phyloP scores from a whole-genome alignment of 2,888 invertebrate genomes.

The Andrena dorsata region DNA sequence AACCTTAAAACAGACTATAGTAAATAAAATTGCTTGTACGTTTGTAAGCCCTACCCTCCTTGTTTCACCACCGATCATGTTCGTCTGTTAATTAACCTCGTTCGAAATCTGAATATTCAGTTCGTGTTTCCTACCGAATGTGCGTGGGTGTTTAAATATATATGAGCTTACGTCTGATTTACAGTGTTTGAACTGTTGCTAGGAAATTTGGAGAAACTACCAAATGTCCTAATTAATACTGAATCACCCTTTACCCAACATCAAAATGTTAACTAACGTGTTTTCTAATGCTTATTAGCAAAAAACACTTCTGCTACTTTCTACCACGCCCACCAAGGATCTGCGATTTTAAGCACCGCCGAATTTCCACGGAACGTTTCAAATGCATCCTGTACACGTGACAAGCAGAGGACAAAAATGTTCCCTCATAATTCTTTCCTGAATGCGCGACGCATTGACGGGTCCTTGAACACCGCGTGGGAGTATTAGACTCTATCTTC shows the following conservation, averaged over 20 bases:
- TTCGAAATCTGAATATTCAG: slow-evolving; percentile 39
- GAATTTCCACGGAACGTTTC: slow-evolving; percentile 10
- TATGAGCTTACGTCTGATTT: slow-evolving; percentile 3
- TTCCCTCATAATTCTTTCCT: slow-evolving; percentile 3
- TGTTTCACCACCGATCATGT: slow-evolving; percentile 5
- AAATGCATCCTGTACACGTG: neutral
- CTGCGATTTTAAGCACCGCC: too few species aligned
- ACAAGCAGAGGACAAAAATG: neutral
- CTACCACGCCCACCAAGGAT: too few species aligned
- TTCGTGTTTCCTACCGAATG: slow-evolving; percentile 26
- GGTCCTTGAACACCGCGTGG: slow-evolving; percentile 22
- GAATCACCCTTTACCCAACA: neutral
- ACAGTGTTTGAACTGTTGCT: slow-evolving; percentile 10
- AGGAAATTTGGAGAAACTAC: slow-evolving; percentile 32
- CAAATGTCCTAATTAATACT: neutral
- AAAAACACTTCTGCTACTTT: too few species aligned
- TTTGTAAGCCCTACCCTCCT: neutral
- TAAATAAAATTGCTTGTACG: neutral
- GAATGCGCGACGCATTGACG: slow-evolving; percentile 20
- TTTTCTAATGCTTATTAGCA: too few species aligned
- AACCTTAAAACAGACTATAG: too few species aligned
- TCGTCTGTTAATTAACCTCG: slow-evolving; percentile 22
- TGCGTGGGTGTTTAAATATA: slow-evolving; percentile 25
- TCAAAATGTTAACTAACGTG: too few species aligned
- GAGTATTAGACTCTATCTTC: slow-evolving; percentile 18